Base-by-base conservation (phyloP, 2,113 vertebrate species). In the Bos javanicus region DNA sequence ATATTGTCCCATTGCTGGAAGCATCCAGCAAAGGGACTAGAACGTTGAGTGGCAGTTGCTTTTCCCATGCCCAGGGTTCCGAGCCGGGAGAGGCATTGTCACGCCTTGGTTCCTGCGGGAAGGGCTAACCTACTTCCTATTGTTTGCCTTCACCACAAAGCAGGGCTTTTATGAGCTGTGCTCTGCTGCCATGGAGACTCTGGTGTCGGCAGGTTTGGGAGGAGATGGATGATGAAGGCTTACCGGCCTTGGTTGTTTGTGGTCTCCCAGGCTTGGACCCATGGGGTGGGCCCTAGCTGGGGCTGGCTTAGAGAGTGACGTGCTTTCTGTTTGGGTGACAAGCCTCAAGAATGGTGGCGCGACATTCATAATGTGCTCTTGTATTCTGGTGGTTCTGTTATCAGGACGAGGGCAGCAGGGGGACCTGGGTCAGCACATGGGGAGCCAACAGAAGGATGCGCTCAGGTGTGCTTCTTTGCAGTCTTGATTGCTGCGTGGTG, bases 71-170 rank as follows among this genome's bases (percentile, higher is more conserved):
- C 56, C 17, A 2, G 36, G 43, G 28, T 10, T 80, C 78, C 54
- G 90, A 62, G 17, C 12, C 0, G 0, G 56, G 48, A 43, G 30
- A 50, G 59, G 28, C 25, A 0, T n/a, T 2, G 2, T 2, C 36
- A 13, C 2, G 3, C 28, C 23, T 25, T 6, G 5, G 25, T 67
- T 57, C 71, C 60, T 48, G 39, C 4, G 17, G 60, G 48, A 82
- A 30, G 15, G 28, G 1, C 64, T 30, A 2, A 2, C 17, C 64
- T 52, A 25, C 33, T 67, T 57, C 48, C 82, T 43, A 0, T 36
- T 6, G 0, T 52, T 30, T 81, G 48, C 30, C 59, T 28, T 78
- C 52, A 54, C 28, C 50, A 23, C 30, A 64, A 50, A 16, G 57
- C 1, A 0, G 1, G 11, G 25, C 57, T 76, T 25, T 87, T 43